A percentile compares a stretch with the other conserved stretches of the same genome.
Conservation (phyloP, 1,140 invertebrate species). For the Liolophura sinensis region DNA sequence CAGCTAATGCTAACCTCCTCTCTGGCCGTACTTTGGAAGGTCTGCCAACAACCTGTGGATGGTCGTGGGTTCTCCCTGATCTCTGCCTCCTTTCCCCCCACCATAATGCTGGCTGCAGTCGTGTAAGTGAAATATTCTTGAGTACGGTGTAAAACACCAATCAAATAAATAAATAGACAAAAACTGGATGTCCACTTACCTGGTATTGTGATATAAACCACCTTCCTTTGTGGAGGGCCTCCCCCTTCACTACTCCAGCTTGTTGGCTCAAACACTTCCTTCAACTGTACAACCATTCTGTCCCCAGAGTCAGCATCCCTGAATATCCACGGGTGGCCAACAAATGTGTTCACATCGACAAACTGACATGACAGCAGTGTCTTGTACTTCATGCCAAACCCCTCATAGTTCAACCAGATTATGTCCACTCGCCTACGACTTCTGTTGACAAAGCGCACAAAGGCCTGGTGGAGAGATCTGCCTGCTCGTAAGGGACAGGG, state of each 20-base stretch:
- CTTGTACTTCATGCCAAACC: slow-evolving; percentile 64
- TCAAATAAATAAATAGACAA: background rate
- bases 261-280: slow-evolving; percentile 30
- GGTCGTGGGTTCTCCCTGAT: no score
- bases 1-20: no score
- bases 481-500: no score
- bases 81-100: no score
- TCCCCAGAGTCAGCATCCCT: slow-evolving; percentile 67
- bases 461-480: slow-evolving; percentile 42
- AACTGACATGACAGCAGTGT: slow-evolving; percentile 61
- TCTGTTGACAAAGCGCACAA: slow-evolving; percentile 71
- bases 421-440: slow-evolving; percentile 68
- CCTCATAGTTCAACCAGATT: slow-evolving; percentile 76
- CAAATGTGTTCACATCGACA: slow-evolving; percentile 72
- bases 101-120: no score
- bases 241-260: slow-evolving; percentile 22
- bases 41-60: no score
- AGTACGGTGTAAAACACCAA: no score
- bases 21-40: no score
- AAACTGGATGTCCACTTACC: slow-evolving; percentile 17
- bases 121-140: no score
- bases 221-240: slow-evolving; percentile 24
- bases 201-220: slow-evolving; percentile 35
- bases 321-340: slow-evolving; percentile 75
- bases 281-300: slow-evolving; percentile 49